Conservation (phyloP, 2,888 invertebrate species). For the Pseudococcus jackbeardsleyi region DNA sequence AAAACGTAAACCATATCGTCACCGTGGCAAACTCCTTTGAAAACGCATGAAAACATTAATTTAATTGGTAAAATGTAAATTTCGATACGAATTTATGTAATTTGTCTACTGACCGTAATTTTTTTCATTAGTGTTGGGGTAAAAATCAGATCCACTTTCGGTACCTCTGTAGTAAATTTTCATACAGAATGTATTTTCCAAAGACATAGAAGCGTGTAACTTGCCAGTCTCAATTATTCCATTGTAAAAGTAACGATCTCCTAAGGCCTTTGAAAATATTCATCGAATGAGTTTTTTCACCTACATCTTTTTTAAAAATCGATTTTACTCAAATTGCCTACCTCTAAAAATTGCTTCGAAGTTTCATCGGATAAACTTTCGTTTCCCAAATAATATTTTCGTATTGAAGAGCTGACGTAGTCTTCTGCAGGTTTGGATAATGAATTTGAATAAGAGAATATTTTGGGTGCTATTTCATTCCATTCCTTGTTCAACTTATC, state of each 20-base stretch:
- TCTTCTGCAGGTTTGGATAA: neutral
- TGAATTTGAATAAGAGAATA: neutral
- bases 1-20: neutral
- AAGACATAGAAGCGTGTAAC: neutral
- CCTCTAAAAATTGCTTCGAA: neutral
- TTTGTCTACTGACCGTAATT: neutral
- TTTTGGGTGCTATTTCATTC: neutral
- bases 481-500: neutral
- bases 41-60: neutral
- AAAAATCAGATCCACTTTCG: slow-evolving; percentile 6
- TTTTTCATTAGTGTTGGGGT: neutral
- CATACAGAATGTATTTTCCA: neutral
- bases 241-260: slow-evolving; percentile 1
- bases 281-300: neutral
- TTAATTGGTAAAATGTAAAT: neutral
- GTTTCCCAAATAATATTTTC: neutral
- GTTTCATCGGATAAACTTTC: neutral
- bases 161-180: slow-evolving; percentile 13
- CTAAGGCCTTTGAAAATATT: neutral
- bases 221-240: neutral
- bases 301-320: neutral
- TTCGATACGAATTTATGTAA: neutral
- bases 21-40: neutral
- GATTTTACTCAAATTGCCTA: neutral
- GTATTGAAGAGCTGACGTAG: neutral